Base-by-base conservation (phyloP, 1,140 invertebrate genomes). In the Leptestheria dahalacensis region DNA sequence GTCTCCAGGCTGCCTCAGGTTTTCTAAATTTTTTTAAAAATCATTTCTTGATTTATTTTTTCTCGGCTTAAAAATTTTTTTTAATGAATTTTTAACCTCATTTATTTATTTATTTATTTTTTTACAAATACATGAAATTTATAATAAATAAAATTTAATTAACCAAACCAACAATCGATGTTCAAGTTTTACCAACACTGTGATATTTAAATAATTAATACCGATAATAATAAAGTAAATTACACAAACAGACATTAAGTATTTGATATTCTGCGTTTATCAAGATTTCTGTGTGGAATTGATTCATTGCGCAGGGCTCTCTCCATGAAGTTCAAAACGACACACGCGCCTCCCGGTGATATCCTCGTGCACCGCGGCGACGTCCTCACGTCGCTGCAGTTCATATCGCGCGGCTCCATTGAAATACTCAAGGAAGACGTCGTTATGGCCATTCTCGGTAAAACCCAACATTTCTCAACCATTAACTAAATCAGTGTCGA, bases 371-470 rank as follows among this genome's bases (percentile, higher is more conserved):
- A 98, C 74, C 78, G 86, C 55, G 94, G 95, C 0, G 95, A 98
- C 73, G 92, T 97, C 1, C 78, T 99, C 9, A 90, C 89, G 21
- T 92, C 88, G 2, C 75, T 98, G 9, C 96, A 94, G 74, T 96
- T 95, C 71, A 93, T 97, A 70, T 91, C 91, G 10, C 65, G 91
- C 65, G 95, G 95, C 15, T 97, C 93, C 49, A 96, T 99, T 61
- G 95, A 98, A 79, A 97, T 98, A 66, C 76, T 98, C 15, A 91
- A 89, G 70, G 91, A 96, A 66, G 93, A 97, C 70, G 87, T 93
- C 65, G 91, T 97, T 50, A 93, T 97, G 83, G 92, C 93, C 50
- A 97, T 98, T 67, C 76, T 98, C 72, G 89, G 90, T 49, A 97
- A 97, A 9, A 41, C 6, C 6, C 33, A 41, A 41, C 6, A 41